These are phyloP conservation scores for Bombus difficillimus DNA, from an alignment of 1,140 invertebrate species.

Conservation along the genomic window DNA sequence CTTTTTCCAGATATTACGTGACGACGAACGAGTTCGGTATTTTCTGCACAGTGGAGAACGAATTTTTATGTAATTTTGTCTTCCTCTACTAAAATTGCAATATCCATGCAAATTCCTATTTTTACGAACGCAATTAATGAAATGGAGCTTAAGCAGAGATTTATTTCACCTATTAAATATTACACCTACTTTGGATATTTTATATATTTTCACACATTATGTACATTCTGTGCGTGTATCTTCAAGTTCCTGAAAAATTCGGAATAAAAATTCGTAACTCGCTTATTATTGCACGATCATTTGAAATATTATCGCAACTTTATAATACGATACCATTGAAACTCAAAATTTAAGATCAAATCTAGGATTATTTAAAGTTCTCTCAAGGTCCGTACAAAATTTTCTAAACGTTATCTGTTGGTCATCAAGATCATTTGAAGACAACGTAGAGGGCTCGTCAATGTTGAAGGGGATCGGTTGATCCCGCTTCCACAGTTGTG, in stretches of 20 bases:
- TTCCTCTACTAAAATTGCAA: background rate
- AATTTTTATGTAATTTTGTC: background rate
- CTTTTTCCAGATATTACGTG: background rate
- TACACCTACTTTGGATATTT: background rate
- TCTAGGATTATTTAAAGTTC: no score
- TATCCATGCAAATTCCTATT: background rate
- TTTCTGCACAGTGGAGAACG: background rate
- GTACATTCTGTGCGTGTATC: background rate
- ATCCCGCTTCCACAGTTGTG: no score
- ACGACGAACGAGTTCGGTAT: background rate
- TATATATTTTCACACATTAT: background rate
- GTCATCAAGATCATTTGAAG: no score
- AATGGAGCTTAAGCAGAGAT: background rate
- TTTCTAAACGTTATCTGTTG: background rate
- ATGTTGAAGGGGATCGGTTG: no score
- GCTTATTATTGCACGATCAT: background rate
- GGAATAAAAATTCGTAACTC: background rate
- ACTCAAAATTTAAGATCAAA: no score
- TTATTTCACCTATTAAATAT: background rate
- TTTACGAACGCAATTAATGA: background rate
- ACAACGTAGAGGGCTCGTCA: background rate
- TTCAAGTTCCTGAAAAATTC: background rate
- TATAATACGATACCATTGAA: no score
- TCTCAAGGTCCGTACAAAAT: fast-evolving
- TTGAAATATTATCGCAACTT: background rate